Evolutionary conservation across 2,113 vertebrate genomes (phyloP), one percentile per base, ranked within the genome.

Genomic region (Nothocercus julius): DNA sequence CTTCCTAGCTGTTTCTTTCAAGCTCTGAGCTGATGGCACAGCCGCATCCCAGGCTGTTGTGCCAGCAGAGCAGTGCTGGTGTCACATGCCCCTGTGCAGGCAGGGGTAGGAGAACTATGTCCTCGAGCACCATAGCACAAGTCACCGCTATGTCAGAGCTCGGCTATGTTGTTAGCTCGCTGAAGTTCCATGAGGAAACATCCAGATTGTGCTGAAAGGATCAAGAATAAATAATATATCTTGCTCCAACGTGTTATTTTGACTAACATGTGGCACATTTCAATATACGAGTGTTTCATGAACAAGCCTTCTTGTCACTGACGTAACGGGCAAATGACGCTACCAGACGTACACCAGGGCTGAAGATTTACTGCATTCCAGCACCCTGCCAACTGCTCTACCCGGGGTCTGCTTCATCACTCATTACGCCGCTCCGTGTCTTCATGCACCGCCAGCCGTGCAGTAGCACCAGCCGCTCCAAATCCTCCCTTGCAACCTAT

Each of bases 371-470:
- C 0, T 4, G 27, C 25, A 72, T 88, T 88, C 68, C 53, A 25
- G 56, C 40, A 45, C 6, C 7, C 21, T 66, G 67, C 63, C 61
- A 36, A 51, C 0, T 2, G 32, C 58, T 79, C 78, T 44, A 76
- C 11, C 28, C 5, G 0, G 20, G 27, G 5, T 4, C 30, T 0
- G 0, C 32, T 90, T 61, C 56, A 51, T 36, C 77, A 5, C 27
- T 59, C 45, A 5, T 59, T 75, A 40, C 20, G 69, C 19, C 63
- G 27, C 7, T n/a, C 1, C 0, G 38, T 20, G 34, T 38, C n/a
- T 59, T 90, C 22, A 18, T 49, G 81, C 25, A 9, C 19, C 72
- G 61, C 47, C 40, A 84, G 34, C 18, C 21, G 42, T 63, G 36
- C 1, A 4, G 63, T n/a, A 69, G 7, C 9, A 49, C 18, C 76